Evolutionary conservation across 2,888 invertebrate species (phyloP), one percentile per base, ranked within the genome.

Genomic region (Hyposoter didymator): DNA sequence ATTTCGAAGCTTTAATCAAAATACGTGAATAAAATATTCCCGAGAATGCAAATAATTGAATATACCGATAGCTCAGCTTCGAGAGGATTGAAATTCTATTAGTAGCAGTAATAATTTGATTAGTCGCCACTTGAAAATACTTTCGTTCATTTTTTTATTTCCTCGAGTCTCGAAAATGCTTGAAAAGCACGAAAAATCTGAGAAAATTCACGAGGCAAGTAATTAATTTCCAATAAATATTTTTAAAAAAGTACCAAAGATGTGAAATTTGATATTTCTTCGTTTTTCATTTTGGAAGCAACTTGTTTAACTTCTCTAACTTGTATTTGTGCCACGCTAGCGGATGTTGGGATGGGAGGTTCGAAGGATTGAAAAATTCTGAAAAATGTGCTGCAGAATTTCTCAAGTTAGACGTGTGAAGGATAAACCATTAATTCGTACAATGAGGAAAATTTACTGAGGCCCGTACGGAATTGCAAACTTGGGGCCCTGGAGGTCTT

Each of bases 371-470:
- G 55, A 59, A 59, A 59, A 28, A 28, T 59, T 28, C 0, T 10
- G 28, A 59, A 59, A 28, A 12, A 22, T 14, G 55, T 59, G 55
- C 12, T 59, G 35, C 22, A 64, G 35, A 64, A 32, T 64, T 64
- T 64, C 35, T 35, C 35, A 64, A 64, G 32, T 64, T 35, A 35
- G 32, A 35, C 64, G 64, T 64, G 35, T 59, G 55, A n/a, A 52
- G 74, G 55, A 69, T 79, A 83, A 86, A 76, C 85, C 87, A 88
- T 88, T 88, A 88, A 88, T 88, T 87, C 85, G 52, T 81, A 84
- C 81, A 84, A 84, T 84, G 84, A 84, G 67, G 90, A 90, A 90
- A 91, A 91, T 92, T 91, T 91, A 92, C 89, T 88, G 88, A 87
- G 88, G 59, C 59, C 39, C 73, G 73, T 55, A 19, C n/a, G 73